phyloP scores from a whole-genome alignment of 2,797 vertebrate genomes.

The Thunnus albacares region DNA sequence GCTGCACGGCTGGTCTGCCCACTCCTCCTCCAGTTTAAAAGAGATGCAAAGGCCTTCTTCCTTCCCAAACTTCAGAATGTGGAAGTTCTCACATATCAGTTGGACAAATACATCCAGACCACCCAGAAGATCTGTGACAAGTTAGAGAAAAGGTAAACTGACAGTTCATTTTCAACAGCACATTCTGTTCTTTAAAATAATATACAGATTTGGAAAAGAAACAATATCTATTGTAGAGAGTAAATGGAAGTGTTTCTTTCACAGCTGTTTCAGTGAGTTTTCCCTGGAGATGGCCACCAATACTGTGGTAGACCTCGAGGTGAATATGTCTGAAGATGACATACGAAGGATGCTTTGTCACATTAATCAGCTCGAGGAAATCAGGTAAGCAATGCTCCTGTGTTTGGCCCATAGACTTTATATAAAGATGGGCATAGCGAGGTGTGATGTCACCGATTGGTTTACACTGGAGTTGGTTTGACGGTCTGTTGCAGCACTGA shows the following conservation, averaged over 20 bases:
- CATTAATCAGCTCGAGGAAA: conserved; percentile 64
- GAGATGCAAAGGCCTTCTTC: conserved; percentile 75
- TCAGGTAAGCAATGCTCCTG: conserved; percentile 69
- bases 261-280: conserved; percentile 48
- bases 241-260: not conserved
- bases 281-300: conserved; percentile 14
- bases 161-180: not conserved
- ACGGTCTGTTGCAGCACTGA: too few species aligned
- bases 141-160: conserved; percentile 72
- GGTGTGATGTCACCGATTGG: too few species aligned
- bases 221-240: not conserved
- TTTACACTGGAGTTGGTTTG: too few species aligned
- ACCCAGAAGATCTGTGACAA: conserved; percentile 68
- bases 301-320: conserved; percentile 31
- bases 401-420: too few species aligned
- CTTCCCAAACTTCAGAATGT: conserved; percentile 74
- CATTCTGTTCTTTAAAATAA: too few species aligned
- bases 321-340: conserved; percentile 60
- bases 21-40: conserved; percentile 78
- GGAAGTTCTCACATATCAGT: conserved; percentile 72
- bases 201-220: not conserved
- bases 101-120: conserved; percentile 76
- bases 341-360: conserved; percentile 68
- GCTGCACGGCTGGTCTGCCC: conserved; percentile 58
- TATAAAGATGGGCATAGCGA: too few species aligned